Evolutionary conservation across 2,888 invertebrate species (phyloP).

Genomic region (Caenorhabditis angaria): DNA sequence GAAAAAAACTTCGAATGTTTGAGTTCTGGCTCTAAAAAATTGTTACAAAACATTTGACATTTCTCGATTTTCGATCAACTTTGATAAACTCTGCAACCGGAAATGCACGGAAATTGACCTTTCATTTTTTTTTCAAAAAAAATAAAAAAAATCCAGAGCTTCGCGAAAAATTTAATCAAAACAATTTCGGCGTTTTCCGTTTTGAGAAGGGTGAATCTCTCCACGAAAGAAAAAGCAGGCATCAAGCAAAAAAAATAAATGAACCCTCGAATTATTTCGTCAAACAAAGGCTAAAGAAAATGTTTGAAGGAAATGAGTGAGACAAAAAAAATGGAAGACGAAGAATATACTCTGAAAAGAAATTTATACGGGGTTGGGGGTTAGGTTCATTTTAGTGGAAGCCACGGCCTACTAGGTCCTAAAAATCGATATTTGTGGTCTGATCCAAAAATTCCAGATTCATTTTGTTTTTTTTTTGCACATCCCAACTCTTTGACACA

Average conservation of each 20-base stretch:
- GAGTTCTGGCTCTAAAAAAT: too few relatives aligned
- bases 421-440: too few relatives aligned
- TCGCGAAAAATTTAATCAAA: constrained; percentile 1
- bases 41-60: too few relatives aligned
- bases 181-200: background rate
- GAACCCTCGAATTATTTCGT: background rate
- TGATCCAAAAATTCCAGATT: too few relatives aligned
- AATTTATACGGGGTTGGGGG: too few relatives aligned
- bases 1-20: background rate
- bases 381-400: too few relatives aligned
- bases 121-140: background rate
- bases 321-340: background rate
- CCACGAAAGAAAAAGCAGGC: background rate
- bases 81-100: too few relatives aligned
- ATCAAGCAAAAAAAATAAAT: background rate
- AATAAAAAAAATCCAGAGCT: background rate
- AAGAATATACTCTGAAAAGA: too few relatives aligned
- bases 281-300: background rate
- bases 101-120: background rate
- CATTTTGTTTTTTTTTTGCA: too few relatives aligned
- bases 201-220: background rate
- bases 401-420: too few relatives aligned
- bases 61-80: too few relatives aligned
- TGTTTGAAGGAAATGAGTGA: background rate
- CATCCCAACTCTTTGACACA: too few relatives aligned